Evolutionary conservation across 2,888 invertebrate genomes (phyloP).

Genomic region (Deilephila elpenor): DNA sequence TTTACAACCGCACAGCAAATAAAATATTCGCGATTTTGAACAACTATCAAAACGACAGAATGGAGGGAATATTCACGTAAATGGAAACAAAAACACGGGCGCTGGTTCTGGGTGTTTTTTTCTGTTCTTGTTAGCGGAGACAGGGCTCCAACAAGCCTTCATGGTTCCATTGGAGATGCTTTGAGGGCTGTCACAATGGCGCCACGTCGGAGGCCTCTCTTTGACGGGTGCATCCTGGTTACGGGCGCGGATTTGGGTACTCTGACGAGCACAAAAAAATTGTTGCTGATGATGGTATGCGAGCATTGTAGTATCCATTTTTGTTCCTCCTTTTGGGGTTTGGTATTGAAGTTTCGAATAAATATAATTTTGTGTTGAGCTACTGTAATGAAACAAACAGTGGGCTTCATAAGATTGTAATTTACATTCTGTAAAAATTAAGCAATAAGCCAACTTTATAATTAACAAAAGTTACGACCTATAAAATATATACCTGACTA

Average conservation of each 20-base stretch:
- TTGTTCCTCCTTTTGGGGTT: too few species aligned
- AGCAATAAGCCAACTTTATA: too few species aligned
- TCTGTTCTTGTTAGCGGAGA: slow-evolving; percentile 29
- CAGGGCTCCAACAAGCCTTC: slow-evolving; percentile 28
- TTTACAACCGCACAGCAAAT: not conserved
- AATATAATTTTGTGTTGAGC: too few species aligned
- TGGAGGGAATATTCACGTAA: slow-evolving; percentile 14
- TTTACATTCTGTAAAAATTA: too few species aligned
- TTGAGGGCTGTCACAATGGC: slow-evolving; percentile 61
- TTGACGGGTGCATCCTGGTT: slow-evolving; percentile 46
- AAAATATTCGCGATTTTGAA: slow-evolving; percentile 9
- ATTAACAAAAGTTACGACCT: too few species aligned
- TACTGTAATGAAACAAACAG: too few species aligned
- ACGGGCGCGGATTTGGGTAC: slow-evolving; percentile 14
- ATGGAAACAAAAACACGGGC: slow-evolving; percentile 23
- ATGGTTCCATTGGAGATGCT: slow-evolving; percentile 40
- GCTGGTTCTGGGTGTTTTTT: slow-evolving; percentile 19
- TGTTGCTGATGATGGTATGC: not conserved
- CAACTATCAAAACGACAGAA: slow-evolving; percentile 12
- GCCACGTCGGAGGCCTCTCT: slow-evolving; percentile 44
- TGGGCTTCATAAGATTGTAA: too few species aligned
- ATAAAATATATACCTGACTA: too few species aligned
- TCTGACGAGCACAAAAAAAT: not conserved
- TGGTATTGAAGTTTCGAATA: too few species aligned
- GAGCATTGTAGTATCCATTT: not conserved